These are phyloP conservation scores for Pegoplata infirma DNA, from an alignment of 2,888 invertebrate genomes.

Conservation along the genomic window DNA sequence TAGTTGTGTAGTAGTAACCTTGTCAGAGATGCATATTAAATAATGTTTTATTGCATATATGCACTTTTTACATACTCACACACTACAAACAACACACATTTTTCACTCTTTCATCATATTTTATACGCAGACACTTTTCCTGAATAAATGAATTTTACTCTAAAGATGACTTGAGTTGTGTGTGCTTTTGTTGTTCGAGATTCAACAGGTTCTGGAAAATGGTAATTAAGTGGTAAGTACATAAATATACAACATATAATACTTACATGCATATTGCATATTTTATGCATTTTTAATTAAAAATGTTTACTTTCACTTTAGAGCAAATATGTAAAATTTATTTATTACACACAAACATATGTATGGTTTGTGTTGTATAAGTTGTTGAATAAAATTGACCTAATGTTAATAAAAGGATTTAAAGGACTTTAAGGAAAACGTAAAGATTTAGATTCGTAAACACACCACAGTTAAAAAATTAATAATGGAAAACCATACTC, in stretches of 20 bases:
- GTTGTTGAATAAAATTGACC: too few species aligned
- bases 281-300: slow-evolving; percentile 59
- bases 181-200: slow-evolving; percentile 30
- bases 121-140: slow-evolving; percentile 6
- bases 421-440: too few species aligned
- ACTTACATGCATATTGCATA: not conserved
- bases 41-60: slow-evolving; percentile 52
- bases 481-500: too few species aligned
- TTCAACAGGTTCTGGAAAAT: slow-evolving; percentile 62
- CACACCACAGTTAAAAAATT: too few species aligned
- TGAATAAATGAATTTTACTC: slow-evolving; percentile 45
- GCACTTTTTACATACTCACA: slow-evolving; percentile 27
- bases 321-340: too few species aligned
- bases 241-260: slow-evolving; percentile 10
- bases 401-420: too few species aligned
- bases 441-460: too few species aligned
- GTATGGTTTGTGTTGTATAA: too few species aligned
- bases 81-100: slow-evolving; percentile 4
- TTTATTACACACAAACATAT: not conserved
- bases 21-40: slow-evolving; percentile 44
- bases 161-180: slow-evolving; percentile 52
- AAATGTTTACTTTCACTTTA: slow-evolving; percentile 56
- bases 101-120: too few species aligned
- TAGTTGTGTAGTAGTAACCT: slow-evolving; percentile 36
- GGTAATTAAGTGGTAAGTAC: slow-evolving; percentile 63